phyloP scores from a whole-genome alignment of 2,113 vertebrate genomes.

The Cairina moschata region DNA sequence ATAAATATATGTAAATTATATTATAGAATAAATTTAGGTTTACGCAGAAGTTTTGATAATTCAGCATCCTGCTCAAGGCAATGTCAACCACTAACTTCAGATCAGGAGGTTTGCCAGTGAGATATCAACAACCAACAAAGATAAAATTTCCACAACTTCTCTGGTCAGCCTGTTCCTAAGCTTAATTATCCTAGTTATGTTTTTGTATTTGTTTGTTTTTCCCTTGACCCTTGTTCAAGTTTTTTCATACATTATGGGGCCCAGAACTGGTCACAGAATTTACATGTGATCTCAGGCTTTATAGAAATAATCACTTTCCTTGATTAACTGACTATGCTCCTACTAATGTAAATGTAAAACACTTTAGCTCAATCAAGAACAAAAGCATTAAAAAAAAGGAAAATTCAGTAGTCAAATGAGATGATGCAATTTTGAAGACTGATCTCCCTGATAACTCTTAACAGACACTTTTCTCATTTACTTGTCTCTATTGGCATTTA shows the following conservation, averaged over 20 bases:
- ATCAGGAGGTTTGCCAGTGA: not conserved
- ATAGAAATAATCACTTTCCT: not conserved
- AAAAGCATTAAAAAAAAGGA: not conserved
- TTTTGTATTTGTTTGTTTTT: not conserved
- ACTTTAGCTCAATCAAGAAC: not conserved
- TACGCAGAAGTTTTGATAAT: not conserved
- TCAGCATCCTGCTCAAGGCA: not conserved
- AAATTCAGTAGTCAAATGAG: not conserved
- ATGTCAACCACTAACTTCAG: not conserved
- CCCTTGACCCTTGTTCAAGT: not conserved
- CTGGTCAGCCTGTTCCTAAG: accelerated
- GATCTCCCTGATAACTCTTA: not conserved
- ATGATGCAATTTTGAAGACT: not conserved
- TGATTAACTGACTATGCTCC: not conserved
- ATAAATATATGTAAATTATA: not conserved
- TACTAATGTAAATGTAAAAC: not conserved
- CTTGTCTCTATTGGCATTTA: not conserved
- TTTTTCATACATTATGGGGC: not conserved
- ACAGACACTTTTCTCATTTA: not conserved
- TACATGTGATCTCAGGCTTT: not conserved
- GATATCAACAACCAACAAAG: not conserved
- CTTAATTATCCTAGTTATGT: not conserved
- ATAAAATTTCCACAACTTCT: not conserved
- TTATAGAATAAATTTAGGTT: not conserved
- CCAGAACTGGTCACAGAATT: not conserved